Base-by-base conservation (phyloP, 1,140 invertebrate species). In the Trigoniulus corallinus region DNA sequence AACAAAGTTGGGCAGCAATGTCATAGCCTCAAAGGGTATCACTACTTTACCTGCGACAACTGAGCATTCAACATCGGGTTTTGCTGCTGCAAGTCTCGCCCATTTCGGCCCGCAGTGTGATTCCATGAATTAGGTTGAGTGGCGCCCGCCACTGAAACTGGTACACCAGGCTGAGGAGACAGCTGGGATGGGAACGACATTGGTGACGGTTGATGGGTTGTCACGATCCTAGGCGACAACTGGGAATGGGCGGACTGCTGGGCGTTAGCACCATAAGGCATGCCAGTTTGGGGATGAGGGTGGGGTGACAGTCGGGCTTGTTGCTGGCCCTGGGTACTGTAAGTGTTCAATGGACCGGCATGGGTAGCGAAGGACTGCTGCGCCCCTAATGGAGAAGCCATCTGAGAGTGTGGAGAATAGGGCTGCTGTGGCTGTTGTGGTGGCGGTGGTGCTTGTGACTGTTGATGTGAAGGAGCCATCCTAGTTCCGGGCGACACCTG, bases 61-160 rank as follows among this genome's bases (percentile, higher is more conserved):
- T 84, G 81, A 53, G 80, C 78, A 67, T 79, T 84, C 52, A 86
- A 69, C 78, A 86, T 80, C 3, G 84, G 80, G 68, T 83, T 83
- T 63, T 82, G 79, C 53, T 76, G 73, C 53, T 54, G 48, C 27
- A 53, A 50, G 41, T 43, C 53, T 54, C 57, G 44, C 4, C 12
- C 21, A 24, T 20, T 20, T 20, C 42, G 7, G 25, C n/a, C 34
- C 20, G 18, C 37, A 2, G 15, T 13, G 56, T 53, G 63, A 63
- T 42, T 62, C 48, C 49, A 61, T 58, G 4, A 57, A 57, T 34
- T 51, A 53, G 2, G 53, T 51, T 7, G 56, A 57, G 24, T 53
- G 39, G 46, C 47, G 21, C 39, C 21, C n/a, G n/a, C 57, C 51
- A 21, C 53, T 47, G 21, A 22, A 46, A 2, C 54, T 20, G 39